Evolutionary conservation across 2,797 vertebrate species (phyloP).

Genomic region (Urocyon cinereoargenteus): DNA sequence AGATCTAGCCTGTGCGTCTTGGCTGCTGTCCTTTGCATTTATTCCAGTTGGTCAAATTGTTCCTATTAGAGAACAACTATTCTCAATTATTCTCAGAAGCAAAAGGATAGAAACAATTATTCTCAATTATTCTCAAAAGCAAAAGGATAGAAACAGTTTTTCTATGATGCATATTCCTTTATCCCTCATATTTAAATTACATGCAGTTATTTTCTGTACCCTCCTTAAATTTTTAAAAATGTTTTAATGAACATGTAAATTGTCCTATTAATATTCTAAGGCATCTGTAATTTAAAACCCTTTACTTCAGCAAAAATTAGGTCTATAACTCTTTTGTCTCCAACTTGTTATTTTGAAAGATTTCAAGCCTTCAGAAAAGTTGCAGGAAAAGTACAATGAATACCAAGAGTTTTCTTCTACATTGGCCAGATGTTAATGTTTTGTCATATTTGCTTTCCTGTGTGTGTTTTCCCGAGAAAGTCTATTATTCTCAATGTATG

Average conservation of each 20-base stretch:
- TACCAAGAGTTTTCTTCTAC: not conserved
- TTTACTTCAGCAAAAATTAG: not conserved
- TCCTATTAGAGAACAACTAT: not conserved
- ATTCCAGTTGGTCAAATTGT: not conserved
- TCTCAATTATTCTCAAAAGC: not conserved
- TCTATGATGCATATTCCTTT: not conserved
- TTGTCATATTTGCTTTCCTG: slow-evolving; percentile 12
- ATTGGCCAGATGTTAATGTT: not conserved
- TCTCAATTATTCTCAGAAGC: not conserved
- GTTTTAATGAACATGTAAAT: not conserved
- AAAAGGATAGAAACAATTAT: not conserved
- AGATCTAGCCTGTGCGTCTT: not conserved
- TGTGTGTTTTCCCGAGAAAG: not conserved
- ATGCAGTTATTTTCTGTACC: not conserved
- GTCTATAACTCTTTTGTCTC: not conserved
- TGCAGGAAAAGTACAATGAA: not conserved
- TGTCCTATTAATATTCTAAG: not conserved
- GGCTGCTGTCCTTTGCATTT: not conserved
- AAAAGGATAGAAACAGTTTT: slow-evolving; percentile 23
- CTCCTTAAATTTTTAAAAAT: not conserved
- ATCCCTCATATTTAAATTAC: not conserved
- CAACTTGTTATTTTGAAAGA: slow-evolving; percentile 16
- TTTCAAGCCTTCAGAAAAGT: not conserved
- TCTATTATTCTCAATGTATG: not conserved
- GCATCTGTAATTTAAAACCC: not conserved